phyloP scores from a whole-genome alignment of 2,797 vertebrate species.

The Iguana delicatissima region DNA sequence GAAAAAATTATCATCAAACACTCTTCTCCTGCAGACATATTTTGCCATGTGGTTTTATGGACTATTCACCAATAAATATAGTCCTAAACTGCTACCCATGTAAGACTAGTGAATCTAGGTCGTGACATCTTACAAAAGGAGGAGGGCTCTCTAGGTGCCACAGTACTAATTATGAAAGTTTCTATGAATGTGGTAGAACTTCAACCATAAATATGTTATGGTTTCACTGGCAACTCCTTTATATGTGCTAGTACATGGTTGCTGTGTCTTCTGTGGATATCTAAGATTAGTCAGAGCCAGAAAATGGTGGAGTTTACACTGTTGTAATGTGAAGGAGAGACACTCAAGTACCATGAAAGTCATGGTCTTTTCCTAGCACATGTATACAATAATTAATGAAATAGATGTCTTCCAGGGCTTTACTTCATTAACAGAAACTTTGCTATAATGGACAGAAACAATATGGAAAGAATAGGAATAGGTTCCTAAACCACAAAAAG shows the following conservation, averaged over 20 bases:
- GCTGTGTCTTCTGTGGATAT: neutral
- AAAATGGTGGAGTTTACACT: neutral
- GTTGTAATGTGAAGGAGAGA: no score
- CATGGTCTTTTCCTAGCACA: neutral
- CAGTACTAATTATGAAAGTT: neutral
- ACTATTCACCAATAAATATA: neutral
- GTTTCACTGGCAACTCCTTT: neutral
- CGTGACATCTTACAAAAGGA: neutral
- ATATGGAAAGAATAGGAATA: no score
- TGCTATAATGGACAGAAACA: no score
- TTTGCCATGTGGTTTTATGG: neutral
- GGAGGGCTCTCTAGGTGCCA: neutral
- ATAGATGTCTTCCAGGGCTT: no score
- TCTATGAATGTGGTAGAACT: neutral
- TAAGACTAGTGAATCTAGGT: accelerated
- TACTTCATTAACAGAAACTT: no score
- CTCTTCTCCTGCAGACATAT: neutral
- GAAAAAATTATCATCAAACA: neutral
- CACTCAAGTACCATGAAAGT: neutral
- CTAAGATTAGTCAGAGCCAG: neutral
- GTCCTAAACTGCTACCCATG: neutral
- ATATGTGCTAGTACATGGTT: neutral
- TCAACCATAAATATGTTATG: neutral
- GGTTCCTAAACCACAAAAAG: no score
- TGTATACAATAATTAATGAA: neutral